Base-by-base conservation (phyloP, 1,140 invertebrate species). In the Cephus cinctus region DNA sequence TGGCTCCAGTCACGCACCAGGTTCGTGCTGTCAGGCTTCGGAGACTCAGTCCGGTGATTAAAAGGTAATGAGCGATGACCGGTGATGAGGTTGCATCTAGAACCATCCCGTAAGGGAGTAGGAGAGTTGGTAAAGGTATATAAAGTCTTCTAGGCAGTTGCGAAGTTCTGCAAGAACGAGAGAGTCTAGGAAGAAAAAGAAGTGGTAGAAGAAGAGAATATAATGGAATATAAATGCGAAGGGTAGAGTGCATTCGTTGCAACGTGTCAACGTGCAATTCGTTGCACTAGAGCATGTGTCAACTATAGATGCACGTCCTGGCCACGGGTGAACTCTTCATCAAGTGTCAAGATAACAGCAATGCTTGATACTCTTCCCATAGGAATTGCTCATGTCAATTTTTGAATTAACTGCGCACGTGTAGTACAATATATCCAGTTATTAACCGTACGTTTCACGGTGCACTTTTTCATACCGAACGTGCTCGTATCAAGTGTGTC, bases 1-100 rank as follows among this genome's bases (percentile, higher is more conserved):
- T 56, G 34, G 40, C 40, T 46, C 43, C 43, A 57, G 56, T 57
- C 51, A 57, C 56, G 59, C 54, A 59, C 45, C 40, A 42, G 22
- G 47, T 40, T 46, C 46, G 42, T 39, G 41, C 47, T 52, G 47
- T 38, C 39, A 38, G 42, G 20, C 47, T 35, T 22, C 32, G 47
- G 43, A 62, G 50, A 63, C 53, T 57, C 51, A 55, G 45, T 59
- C 47, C 35, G 47, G 53, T 61, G 61, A 63, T 63, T 63, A 63
- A 61, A 46, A 44, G 50, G 56, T 63, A 61, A 63, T 63, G 56
- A 63, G 56, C 42, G 50, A 61, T 56, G 51, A 60, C 48, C 50
- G 40, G 34, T 35, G 31, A 38, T 42, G 41, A 30, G 43, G 43
- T 40, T 55, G 43, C 30, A 52, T n/a, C n/a, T n/a, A n/a, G n/a